These are phyloP conservation scores for Drosophila pruinosa DNA, from an alignment of 1,140 invertebrate species.

Conservation along the genomic window DNA sequence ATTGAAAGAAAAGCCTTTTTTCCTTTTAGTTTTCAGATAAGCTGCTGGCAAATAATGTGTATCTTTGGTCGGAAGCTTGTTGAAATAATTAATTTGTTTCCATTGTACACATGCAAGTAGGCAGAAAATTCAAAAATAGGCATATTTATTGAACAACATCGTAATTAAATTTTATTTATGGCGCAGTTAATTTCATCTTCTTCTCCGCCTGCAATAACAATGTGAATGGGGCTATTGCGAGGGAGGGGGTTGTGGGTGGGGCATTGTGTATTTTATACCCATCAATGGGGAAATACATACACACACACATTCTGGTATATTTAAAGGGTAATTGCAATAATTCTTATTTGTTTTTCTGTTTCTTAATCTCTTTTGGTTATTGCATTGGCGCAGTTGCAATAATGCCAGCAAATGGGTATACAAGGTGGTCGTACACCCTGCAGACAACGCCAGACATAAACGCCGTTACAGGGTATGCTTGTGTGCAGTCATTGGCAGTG, in stretches of 20 bases:
- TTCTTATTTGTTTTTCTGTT: constrained; percentile 5
- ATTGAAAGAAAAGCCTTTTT: neutral
- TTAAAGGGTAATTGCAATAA: constrained; percentile 18
- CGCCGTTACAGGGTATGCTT: neutral
- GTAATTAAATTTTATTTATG: constrained; percentile 66
- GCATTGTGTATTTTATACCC: neutral
- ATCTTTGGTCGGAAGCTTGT: neutral
- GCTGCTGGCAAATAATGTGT: neutral
- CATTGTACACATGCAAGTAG: constrained; percentile 1
- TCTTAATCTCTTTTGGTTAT: neutral
- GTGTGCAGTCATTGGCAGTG: neutral
- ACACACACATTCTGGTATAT: neutral
- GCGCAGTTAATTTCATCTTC: constrained; percentile 36
- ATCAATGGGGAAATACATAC: constrained; percentile 1
- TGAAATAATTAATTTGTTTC: neutral
- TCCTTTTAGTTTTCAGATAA: neutral
- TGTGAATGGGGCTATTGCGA: neutral
- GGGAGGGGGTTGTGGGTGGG: neutral
- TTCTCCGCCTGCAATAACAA: constrained; percentile 18
- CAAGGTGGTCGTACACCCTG: neutral
- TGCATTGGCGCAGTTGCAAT: neutral
- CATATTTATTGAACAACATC: constrained; percentile 28
- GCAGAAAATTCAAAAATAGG: constrained; percentile 22
- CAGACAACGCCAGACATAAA: neutral
- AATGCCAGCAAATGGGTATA: neutral